Evolutionary conservation across 1,140 invertebrate genomes (phyloP), one percentile per base, ranked within the genome.

Genomic region (Drosophila pallidifrons): DNA sequence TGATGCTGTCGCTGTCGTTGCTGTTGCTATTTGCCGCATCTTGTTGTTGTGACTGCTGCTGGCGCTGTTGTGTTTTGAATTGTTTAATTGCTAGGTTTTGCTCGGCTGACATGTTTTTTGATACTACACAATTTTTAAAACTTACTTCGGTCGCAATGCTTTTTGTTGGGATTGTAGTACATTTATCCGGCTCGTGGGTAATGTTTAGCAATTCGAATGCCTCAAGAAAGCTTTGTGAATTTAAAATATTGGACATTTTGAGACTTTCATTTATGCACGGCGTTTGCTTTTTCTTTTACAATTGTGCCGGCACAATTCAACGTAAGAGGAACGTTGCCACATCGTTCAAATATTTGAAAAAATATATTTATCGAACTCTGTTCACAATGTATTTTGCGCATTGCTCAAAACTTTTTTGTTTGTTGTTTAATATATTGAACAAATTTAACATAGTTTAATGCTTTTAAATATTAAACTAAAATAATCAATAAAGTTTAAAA

Each of bases 11-110:
- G 35, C 8, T 10, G 35, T 38, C 8, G 35, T 10, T 10, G 6
- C 10, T 38, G 35, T 38, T 10, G 35, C 11, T 71, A 54, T 32
- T 65, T 35, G 68, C 15, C 47, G 25, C 47, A 66, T 55, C 16
- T 41, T 13, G 25, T 67, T 32, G 30, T 72, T 55, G 35, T 41
- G n/a, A 16, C 73, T 13, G 25, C 67, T 32, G 30, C 72, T 55
- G 35, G 38, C 10, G n/a, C 73, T 75, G 67, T 38, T 15, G 43
- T 11, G 28, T 75, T 71, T 71, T 71, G 54, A 75, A 65, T 59
- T 54, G 11, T 47, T 47, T 20, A 20, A 25, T 51, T 43, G 2
- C 0, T 38, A 16, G 46, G 60, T 57, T 20, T 8, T 2, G 47
- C 5, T 10, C 11, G 15, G 20, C 20, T 25, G 20, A 25, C 20